Percentiles rank a stretch among this genome's conserved stretches.
phyloP scores from a whole-genome alignment of 2,113 vertebrate species.

The Myrmophylax atrothorax region DNA sequence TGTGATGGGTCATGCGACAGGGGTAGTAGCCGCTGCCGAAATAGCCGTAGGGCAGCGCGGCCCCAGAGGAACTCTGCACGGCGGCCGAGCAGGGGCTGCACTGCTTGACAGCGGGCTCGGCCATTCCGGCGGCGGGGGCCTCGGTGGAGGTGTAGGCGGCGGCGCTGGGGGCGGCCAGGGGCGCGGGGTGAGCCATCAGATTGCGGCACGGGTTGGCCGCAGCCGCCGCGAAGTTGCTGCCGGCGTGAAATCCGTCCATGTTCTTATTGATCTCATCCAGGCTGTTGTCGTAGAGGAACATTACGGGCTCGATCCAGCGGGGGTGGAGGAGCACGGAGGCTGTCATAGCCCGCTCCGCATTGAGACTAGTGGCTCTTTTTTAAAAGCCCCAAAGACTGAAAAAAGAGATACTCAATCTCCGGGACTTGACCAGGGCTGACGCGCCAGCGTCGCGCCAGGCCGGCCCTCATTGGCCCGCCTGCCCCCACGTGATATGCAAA shows the following conservation, averaged over 20 bases:
- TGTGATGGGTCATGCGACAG: conserved; percentile 92
- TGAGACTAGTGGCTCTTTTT: conserved; percentile 93
- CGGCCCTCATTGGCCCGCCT: conserved; percentile 85
- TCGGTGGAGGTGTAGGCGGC: conserved; percentile 84
- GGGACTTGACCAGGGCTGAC: conserved; percentile 84
- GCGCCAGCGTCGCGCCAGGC: conserved; percentile 84
- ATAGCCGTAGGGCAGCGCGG: conserved; percentile 95
- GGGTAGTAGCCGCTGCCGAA: conserved; percentile 97
- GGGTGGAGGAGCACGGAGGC: conserved; percentile 97
- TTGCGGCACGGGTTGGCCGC: conserved; percentile 93
- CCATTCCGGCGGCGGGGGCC: conserved; percentile 87
- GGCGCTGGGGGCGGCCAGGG: conserved; percentile 82
- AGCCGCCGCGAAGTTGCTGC: conserved; percentile 85
- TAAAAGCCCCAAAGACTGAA: conserved; percentile 95
- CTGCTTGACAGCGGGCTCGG: conserved; percentile 91
- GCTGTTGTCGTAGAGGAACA: conserved; percentile 97
- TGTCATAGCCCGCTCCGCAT: conserved; percentile 99
- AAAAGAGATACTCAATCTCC: conserved; percentile 84
- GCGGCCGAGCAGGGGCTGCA: conserved; percentile 95
- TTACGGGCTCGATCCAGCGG: conserved; percentile 98
- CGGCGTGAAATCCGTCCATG: conserved; percentile 86
- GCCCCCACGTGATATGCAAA: conserved; percentile 96
- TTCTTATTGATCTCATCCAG: conserved; percentile 92
- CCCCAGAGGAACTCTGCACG: conserved; percentile 89
- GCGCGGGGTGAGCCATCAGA: conserved; percentile 92